Evolutionary conservation across 2,888 invertebrate genomes (phyloP), one percentile per base, ranked within the genome.

Genomic region (Campaea margaritaria): DNA sequence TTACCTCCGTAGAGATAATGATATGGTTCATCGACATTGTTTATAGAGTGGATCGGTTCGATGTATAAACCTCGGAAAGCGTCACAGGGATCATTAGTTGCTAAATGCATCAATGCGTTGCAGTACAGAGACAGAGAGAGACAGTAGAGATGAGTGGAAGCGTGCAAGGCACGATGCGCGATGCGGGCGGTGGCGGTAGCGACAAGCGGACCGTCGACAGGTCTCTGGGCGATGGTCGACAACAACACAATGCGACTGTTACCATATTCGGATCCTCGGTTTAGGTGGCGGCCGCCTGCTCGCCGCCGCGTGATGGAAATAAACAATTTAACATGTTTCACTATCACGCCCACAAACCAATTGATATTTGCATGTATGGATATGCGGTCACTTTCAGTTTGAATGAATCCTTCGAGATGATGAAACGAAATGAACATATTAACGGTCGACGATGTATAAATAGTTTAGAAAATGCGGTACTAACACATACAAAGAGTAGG

Each of bases 191-290:
- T 51, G 43, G 50, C 75, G 13, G 13, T n/a, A 78, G 81, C 80
- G 69, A 43, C 60, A 85, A 86, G 89, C 88, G 75, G 86, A 81
- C 91, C 91, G 89, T 90, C 87, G 74, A 75, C 57, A 82, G 89
- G 89, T 75, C 82, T 79, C 78, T 83, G 74, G 81, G 76, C 72
- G 76, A 69, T 79, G 78, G 75, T 62, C 75, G 79, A 79, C 82
- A 77, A 79, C 82, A 77, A 89, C 88, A 89, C 87, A 89, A 79
- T 82, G 73, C 79, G 79, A 81, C 80, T 80, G 78, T 97, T 97
- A 97, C 97, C 97, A 97, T 95, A 97, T 96, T 94, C 96, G 95
- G 93, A 97, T 96, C 96, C 97, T 95, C 94, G 97, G 96, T 94
- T 96, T 96, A 87, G 96, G 95, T 89, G 96, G 96, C 93, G 96